A percentile compares a stretch with the other conserved stretches of the same genome.
Evolutionary conservation across 2,797 vertebrate species (phyloP).

Genomic region (Buphagus erythrorhynchus): DNA sequence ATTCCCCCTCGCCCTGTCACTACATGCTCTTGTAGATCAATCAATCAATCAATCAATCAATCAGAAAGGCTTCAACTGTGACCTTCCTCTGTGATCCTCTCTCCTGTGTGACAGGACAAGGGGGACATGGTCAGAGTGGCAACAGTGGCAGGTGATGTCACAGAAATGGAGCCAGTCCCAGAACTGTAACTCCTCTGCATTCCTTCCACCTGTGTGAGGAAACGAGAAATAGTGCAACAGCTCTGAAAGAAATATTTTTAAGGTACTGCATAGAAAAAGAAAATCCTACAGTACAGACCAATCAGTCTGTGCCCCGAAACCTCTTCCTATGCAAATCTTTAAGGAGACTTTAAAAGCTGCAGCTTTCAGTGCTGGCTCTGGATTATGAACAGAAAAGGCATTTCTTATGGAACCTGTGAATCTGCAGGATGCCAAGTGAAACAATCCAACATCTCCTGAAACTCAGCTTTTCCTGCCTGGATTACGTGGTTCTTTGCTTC

Average conservation of each 20-base stretch:
- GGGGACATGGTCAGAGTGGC: not conserved
- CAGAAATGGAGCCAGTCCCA: not conserved
- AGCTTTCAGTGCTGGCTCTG: not conserved
- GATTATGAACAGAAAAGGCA: not conserved
- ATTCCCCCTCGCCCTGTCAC: not conserved
- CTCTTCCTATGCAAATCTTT: not conserved
- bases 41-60: not conserved
- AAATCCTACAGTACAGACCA: not conserved
- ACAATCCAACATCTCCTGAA: not conserved
- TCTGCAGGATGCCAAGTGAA: not conserved
- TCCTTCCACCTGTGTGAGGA: not conserved
- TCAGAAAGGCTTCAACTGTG: not conserved
- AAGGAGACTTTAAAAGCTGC: not conserved
- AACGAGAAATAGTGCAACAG: not conserved
- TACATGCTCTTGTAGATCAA: not conserved
- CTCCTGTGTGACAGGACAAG: not conserved
- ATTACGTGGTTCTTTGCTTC: not conserved
- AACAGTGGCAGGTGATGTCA: not conserved
- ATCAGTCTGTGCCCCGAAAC: not conserved
- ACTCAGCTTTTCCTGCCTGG: not conserved
- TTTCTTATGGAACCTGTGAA: not conserved
- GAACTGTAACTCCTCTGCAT: not conserved
- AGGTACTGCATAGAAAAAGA: not conserved
- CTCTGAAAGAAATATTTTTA: not conserved
- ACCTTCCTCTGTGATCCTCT: not conserved